A percentile compares a stretch with the other conserved stretches of the same genome.
Conservation (phyloP, 2,113 vertebrate species). For the Manacus vitellinus region DNA sequence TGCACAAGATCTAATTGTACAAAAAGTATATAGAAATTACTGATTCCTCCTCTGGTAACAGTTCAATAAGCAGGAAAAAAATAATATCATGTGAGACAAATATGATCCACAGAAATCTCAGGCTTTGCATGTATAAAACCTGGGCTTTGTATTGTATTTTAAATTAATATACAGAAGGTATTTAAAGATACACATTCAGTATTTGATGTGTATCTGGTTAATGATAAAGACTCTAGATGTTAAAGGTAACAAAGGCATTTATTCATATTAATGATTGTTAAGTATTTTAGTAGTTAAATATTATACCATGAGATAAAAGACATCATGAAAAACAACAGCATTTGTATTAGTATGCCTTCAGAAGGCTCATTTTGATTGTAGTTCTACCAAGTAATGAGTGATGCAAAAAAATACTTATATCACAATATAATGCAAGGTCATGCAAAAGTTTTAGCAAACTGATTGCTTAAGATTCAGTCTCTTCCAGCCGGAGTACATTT, state of each 20-base stretch:
- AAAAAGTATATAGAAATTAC: neutral
- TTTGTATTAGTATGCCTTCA: neutral
- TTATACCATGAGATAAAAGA: neutral
- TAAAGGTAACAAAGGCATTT: neutral
- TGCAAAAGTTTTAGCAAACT: neutral
- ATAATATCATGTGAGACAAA: neutral
- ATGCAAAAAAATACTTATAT: neutral
- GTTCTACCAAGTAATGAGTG: neutral
- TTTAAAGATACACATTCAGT: neutral
- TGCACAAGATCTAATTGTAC: neutral
- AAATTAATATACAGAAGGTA: neutral
- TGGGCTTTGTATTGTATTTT: neutral
- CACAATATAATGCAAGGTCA: neutral
- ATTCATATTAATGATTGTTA: neutral
- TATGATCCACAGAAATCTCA: neutral
- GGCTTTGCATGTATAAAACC: neutral
- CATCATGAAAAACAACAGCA: neutral
- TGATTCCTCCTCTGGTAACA: neutral
- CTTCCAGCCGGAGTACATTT: neutral
- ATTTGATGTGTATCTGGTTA: neutral
- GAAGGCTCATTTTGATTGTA: neutral
- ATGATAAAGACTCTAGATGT: neutral
- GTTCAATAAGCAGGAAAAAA: neutral
- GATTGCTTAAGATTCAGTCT: neutral
- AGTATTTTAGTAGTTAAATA: neutral